Base-by-base conservation (phyloP, 2,888 invertebrate genomes). In the Zygogramma bicolorata region DNA sequence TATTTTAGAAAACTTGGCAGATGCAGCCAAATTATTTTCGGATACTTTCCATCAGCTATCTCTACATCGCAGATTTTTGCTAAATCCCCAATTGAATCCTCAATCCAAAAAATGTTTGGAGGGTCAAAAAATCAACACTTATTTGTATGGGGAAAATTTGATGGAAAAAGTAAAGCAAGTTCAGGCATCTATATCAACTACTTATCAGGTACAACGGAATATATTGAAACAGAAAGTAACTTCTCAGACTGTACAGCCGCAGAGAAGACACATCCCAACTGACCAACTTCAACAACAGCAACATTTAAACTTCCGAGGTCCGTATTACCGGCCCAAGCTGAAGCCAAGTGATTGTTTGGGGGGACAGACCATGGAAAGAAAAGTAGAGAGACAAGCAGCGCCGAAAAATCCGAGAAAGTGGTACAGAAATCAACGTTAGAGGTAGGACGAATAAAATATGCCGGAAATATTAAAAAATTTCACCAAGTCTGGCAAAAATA, bases 141-240 rank as follows among this genome's bases (percentile, higher is more conserved):
- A 62, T 62, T 62, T 62, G 22, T 62, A 62, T 62, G 62, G 62
- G 7, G 62, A 62, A 38, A 40, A 62, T 10, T 62, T 62, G 22
- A 5, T 62, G 13, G 46, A 62, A 20, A 62, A 42, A n/a, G 20
- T 38, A 20, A n/a, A n/a, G n/a, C n/a, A n/a, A 18, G 53, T 18
- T 18, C 53, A 18, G 20, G 53, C 53, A 15, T 18, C 53, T 53
- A 1, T 3, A 53, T 53, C 53, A 18, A 18, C 53, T 18, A 18
- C 20, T 3, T 53, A n/a, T 22, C 53, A 53, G 53, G 53, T 53
- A 53, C 15, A 18, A 53, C 29, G 29, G 29, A 29, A 3, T 29
- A 29, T 29, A 5, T 7, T 29, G 4, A 29, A 29, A 7, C 29
- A 29, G 7, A 53, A 18, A n/a, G 53, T 53, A 53, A 53, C n/a